Evolutionary conservation across 2,113 vertebrate species (phyloP).

Genomic region (Irena cyanogastra): DNA sequence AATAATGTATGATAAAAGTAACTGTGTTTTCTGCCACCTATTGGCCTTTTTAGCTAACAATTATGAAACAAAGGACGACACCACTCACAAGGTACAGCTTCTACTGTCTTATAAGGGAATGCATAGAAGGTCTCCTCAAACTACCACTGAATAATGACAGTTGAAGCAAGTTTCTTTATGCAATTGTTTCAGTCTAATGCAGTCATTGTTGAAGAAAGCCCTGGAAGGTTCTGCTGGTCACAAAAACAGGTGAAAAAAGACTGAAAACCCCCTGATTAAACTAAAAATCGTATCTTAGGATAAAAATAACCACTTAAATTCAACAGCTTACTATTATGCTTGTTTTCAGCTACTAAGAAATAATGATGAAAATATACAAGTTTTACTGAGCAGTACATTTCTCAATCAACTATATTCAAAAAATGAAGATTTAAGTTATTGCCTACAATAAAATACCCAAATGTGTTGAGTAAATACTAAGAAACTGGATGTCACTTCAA

Average conservation of each 20-base stretch:
- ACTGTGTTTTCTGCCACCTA: conserved; percentile 24
- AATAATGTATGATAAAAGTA: background rate
- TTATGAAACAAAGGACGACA: background rate
- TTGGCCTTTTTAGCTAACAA: background rate
- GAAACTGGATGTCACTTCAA: conserved; percentile 52
- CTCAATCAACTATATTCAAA: conserved; percentile 1
- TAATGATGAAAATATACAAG: background rate
- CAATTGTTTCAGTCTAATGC: background rate
- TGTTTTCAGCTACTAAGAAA: background rate
- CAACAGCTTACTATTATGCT: background rate
- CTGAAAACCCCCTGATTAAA: background rate
- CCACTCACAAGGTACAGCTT: background rate
- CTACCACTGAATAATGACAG: background rate
- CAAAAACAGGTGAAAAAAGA: background rate
- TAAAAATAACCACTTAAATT: background rate
- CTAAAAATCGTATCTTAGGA: background rate
- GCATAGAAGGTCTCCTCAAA: background rate
- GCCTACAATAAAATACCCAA: conserved; percentile 30
- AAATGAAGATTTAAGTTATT: background rate
- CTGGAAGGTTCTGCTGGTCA: background rate
- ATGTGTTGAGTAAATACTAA: background rate
- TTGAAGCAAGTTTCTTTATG: background rate
- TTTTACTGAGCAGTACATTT: background rate
- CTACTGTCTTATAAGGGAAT: background rate
- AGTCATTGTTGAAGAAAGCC: background rate